phyloP scores from a whole-genome alignment of 2,113 vertebrate genomes.

The Tenrec ecaudatus region DNA sequence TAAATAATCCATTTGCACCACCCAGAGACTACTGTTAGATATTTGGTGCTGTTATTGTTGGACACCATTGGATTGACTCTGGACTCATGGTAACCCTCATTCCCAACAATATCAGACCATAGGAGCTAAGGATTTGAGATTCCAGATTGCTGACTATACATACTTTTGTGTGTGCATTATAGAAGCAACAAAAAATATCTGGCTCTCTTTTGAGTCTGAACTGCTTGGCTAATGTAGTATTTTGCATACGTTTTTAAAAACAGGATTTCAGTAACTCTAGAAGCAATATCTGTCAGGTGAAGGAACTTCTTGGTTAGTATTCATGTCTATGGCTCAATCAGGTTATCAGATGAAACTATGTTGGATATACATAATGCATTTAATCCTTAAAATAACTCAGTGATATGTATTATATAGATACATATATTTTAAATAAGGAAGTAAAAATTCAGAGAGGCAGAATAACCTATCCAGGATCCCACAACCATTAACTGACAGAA shows the following conservation, averaged over 20 bases:
- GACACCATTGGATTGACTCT: background rate
- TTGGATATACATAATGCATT: background rate
- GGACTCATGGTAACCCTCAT: background rate
- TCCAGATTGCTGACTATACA: background rate
- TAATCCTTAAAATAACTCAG: conserved; percentile 25
- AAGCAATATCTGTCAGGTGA: background rate
- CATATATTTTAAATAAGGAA: conserved; percentile 50
- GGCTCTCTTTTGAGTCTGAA: background rate
- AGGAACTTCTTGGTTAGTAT: conserved; percentile 16
- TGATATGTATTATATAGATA: background rate
- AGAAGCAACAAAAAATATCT: background rate
- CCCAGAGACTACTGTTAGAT: background rate
- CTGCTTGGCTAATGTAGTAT: conserved; percentile 24
- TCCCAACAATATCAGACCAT: background rate
- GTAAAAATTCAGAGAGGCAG: conserved; percentile 35
- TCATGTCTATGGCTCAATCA: background rate
- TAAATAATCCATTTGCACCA: background rate
- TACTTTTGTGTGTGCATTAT: background rate
- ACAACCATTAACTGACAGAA: background rate
- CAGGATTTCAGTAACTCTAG: background rate
- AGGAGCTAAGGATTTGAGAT: background rate
- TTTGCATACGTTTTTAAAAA: background rate
- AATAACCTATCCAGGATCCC: conserved; percentile 4
- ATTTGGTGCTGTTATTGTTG: background rate
- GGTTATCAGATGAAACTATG: conserved; percentile 1